Conservation (phyloP, 2,797 vertebrate genomes). For the Danio choprae region DNA sequence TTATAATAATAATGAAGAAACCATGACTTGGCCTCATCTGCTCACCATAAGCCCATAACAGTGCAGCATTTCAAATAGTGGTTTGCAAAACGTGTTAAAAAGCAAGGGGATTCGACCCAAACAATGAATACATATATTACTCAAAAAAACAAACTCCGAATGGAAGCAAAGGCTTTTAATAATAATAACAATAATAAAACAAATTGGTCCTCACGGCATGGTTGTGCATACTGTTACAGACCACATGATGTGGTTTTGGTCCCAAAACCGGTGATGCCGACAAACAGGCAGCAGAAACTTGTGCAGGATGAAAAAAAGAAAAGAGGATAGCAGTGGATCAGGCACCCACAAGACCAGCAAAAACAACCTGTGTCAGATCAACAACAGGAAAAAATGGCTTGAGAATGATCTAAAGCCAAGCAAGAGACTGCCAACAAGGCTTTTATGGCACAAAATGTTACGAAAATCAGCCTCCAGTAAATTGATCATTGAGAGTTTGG, state of each 20-base stretch:
- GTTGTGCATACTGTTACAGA: conserved; percentile 30
- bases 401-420: conserved; percentile 2
- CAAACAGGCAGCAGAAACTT: conserved; percentile 18
- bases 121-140: conserved; percentile 32
- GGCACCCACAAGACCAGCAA: conserved; percentile 31
- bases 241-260: conserved; percentile 43
- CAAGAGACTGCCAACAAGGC: background rate
- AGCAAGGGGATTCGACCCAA: conserved; percentile 16
- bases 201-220: conserved; percentile 7
- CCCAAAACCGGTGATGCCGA: conserved; percentile 43
- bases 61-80: conserved; percentile 54
- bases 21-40: conserved; percentile 11
- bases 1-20: background rate
- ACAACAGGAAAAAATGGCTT: conserved; percentile 2
- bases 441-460: conserved; percentile 24
- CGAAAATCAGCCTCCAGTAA: background rate
- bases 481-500: background rate
- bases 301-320: conserved; percentile 6
- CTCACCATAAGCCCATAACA: conserved; percentile 44
- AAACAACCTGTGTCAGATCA: background rate
- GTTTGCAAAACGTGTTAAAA: conserved; percentile 46
- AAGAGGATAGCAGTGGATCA: conserved; percentile 9
- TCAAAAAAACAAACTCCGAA: conserved; percentile 26
- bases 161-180: conserved; percentile 27
- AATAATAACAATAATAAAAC: background rate